Base-by-base conservation (phyloP, 2,797 vertebrate species). In the Paguma larvata region DNA sequence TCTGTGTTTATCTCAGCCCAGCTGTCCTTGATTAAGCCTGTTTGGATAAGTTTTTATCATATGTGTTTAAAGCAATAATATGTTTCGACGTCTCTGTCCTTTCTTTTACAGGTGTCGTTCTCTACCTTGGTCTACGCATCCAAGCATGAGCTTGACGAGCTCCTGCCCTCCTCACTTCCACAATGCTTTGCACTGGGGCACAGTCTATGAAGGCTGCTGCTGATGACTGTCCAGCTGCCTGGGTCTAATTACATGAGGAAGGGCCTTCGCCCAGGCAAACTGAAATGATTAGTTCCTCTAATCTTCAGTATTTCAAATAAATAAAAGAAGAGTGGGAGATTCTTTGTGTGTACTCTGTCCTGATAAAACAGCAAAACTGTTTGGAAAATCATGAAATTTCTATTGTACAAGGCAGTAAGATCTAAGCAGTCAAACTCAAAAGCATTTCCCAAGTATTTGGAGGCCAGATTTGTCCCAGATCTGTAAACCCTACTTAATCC, bases 21-120 rank as follows among this genome's bases (percentile, higher is more conserved):
- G 97, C 96, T 97, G 98, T 5, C 70, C 78, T 0, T 88, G 94
- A 91, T 98, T 97, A 97, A 62, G 25, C 41, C 75, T 93, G 32
- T 63, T 79, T 82, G 93, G 93, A 85, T 73, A 46, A 3, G 48
- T 92, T 96, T 96, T 94, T 87, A n/a, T 70, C 62, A 3, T 46
- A 56, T 75, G 41, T 83, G 73, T 85, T 89, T n/a, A 80, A 34
- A 75, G 77, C 85, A 80, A 70, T 15, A 65, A 38, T 46, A 46
- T 44, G 32, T 72, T 89, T 83, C 92, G 38, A 27, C 1, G 72
- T 79, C 34, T 92, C 77, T 11, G 63, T 84, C 80, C 67, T 34
- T 85, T 82, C 85, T 85, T 85, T 65, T 87, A 68, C 89, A 94
- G 94, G 95, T 93, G 70, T 2, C 11, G 32, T 15, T 73, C 63